Base-by-base conservation (phyloP, 2,888 invertebrate genomes). In the Gandaritis pyraliata region DNA sequence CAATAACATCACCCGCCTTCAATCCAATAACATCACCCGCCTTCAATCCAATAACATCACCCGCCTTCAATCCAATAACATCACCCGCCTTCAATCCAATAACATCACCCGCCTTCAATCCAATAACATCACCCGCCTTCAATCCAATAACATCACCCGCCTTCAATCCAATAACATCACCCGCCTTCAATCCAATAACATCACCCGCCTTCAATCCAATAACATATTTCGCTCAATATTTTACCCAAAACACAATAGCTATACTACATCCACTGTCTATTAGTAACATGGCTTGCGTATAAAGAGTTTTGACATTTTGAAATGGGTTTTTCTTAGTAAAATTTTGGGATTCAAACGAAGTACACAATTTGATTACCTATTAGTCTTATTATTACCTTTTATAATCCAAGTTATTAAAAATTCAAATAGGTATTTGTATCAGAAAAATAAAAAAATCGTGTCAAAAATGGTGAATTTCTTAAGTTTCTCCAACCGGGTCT, bases 161-260 rank as follows among this genome's bases (percentile, higher is more conserved):
- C 36, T 23, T 36, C 56, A 46, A 33, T 33, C 54, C 11, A 51
- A 41, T 52, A 49, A 64, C 55, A 50, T 50, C n/a, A n/a, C n/a
- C n/a, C n/a, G n/a, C n/a, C n/a, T n/a, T n/a, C n/a, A n/a, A n/a
- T n/a, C n/a, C n/a, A n/a, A n/a, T n/a, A n/a, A n/a, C 39, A 52
- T 58, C 18, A 46, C 30, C 47, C 50, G 18, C 13, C 36, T 23
- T 36, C 56, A 46, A 33, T 33, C 54, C 11, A 51, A 41, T 52
- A 49, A 64, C 55, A 50, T 50, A n/a, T 43, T 64, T 64, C 66
- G 53, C 15, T 59, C 61, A 54, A 59, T 61, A 66, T 66, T 61
- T 61, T 51, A 56, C 56, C 50, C 61, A 48, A 56, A 58, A 64
- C 51, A 46, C 18, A 48, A 33, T 15, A 15, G 13, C 2, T 12